A percentile compares a stretch with the other conserved stretches of the same genome.
Conservation (phyloP, 1,140 invertebrate species). For the Acyrthosiphon pisum region DNA sequence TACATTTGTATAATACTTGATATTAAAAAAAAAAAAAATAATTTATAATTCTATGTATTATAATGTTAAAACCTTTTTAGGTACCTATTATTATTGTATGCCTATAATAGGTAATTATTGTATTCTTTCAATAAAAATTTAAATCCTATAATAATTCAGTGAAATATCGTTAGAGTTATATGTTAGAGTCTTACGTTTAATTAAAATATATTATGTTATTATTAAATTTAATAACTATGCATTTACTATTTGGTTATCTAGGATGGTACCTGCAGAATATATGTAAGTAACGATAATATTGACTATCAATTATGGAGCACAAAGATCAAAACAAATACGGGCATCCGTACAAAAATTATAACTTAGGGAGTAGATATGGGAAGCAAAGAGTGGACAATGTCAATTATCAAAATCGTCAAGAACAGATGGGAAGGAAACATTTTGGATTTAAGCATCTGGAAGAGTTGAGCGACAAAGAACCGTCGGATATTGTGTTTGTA, state of each 20-base stretch:
- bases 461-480: slow-evolving; percentile 44
- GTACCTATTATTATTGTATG: no score
- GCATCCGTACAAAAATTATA: neutral
- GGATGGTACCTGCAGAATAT: neutral
- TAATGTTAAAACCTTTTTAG: no score
- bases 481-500: slow-evolving; percentile 38
- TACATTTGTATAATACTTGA: no score
- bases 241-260: neutral
- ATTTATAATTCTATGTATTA: no score
- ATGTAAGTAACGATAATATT: neutral
- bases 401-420: neutral
- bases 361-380: no score
- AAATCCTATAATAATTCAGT: no score
- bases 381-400: no score
- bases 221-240: neutral
- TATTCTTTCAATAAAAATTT: no score
- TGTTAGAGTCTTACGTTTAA: neutral
- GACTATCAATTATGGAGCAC: neutral
- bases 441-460: slow-evolving; percentile 56
- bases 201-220: neutral
- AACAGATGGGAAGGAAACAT: neutral
- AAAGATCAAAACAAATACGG: neutral
- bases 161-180: neutral
- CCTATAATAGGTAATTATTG: no score
- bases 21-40: no score